Evolutionary conservation across 2,113 vertebrate genomes (phyloP).

Genomic region (Pandion haliaetus): DNA sequence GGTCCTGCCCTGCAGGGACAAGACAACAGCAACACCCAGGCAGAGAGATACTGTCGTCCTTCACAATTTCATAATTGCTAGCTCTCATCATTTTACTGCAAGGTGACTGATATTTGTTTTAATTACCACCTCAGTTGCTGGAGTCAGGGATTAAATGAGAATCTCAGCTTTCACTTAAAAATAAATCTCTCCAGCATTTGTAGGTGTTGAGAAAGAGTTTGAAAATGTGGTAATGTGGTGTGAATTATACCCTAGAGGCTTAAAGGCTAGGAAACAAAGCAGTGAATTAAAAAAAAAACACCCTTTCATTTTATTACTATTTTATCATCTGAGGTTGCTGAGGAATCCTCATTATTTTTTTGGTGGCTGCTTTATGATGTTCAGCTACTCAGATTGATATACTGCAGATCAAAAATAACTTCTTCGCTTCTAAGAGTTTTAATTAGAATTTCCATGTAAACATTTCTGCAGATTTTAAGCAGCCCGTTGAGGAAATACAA

Average conservation of each 20-base stretch:
- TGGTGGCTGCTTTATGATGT: not conserved
- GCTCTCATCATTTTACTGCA: not conserved
- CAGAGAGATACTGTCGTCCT: not conserved
- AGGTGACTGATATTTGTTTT: not conserved
- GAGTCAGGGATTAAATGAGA: not conserved
- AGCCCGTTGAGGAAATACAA: not conserved
- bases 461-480: not conserved
- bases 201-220: constrained; percentile 16
- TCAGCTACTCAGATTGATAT: not conserved
- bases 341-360: not conserved
- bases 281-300: not conserved
- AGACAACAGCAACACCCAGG: not conserved
- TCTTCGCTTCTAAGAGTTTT: not conserved
- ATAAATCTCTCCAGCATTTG: not conserved
- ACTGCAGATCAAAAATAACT: not conserved
- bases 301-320: not conserved
- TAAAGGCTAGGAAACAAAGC: not conserved
- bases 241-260: not conserved
- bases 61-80: not conserved
- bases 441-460: not conserved
- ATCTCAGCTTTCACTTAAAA: constrained; percentile 22
- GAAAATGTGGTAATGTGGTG: not conserved
- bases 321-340: not conserved
- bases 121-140: not conserved
- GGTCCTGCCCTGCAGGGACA: not conserved